phyloP scores from a whole-genome alignment of 2,888 invertebrate species.

The Toxonevra muliebris region DNA sequence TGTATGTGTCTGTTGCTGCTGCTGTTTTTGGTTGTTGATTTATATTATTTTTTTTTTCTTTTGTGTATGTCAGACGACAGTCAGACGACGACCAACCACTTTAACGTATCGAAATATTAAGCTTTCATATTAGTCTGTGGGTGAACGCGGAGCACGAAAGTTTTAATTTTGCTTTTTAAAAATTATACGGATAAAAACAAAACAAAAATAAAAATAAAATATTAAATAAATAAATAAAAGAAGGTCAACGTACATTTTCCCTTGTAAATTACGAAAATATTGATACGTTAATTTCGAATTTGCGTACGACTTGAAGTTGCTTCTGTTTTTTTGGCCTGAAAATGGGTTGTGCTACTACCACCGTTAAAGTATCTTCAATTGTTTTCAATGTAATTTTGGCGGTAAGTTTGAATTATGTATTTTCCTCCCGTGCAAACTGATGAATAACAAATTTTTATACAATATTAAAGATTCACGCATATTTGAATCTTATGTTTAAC shows the following conservation, averaged over 20 bases:
- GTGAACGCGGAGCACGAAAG: conserved; percentile 54
- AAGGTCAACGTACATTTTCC: no score
- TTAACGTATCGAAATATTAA: conserved; percentile 21
- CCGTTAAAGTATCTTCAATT: conserved; percentile 54
- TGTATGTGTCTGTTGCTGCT: conserved; percentile 12
- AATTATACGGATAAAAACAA: neutral
- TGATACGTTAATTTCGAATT: no score
- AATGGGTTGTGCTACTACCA: conserved; percentile 58
- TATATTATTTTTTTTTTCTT: conserved; percentile 18
- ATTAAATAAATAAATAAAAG: neutral
- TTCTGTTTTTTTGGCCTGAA: conserved; percentile 12
- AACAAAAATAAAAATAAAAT: conserved; percentile 2
- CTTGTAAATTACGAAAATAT: conserved; percentile 8
- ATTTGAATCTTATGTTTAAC: no score
- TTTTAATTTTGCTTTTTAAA: conserved; percentile 25
- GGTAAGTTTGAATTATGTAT: conserved; percentile 49
- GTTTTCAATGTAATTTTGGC: conserved; percentile 55
- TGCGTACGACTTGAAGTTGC: no score
- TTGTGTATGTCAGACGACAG: conserved; percentile 8
- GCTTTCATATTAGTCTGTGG: conserved; percentile 51
- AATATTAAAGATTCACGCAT: no score
- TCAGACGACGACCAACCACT: conserved; percentile 6
- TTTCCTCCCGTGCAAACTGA: no score
- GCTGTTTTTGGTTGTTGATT: conserved; percentile 9
- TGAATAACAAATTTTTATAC: no score